phyloP scores from a whole-genome alignment of 1,140 invertebrate species.

The Drosophila tristis region DNA sequence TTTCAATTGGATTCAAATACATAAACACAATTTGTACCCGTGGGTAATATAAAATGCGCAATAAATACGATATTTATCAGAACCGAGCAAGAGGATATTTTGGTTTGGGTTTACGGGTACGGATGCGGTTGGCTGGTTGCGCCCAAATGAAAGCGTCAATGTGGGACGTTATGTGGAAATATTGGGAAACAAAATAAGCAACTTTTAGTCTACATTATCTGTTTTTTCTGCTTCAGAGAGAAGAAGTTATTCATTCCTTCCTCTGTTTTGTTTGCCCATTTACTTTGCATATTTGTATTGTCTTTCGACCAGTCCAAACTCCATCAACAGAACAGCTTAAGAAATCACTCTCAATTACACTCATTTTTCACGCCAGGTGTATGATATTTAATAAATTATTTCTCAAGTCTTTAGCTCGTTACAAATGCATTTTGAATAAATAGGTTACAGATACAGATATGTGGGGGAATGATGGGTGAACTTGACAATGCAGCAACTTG shows the following conservation, averaged over 20 bases:
- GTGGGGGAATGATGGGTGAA: slow-evolving; percentile 18
- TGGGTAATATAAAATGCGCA: slow-evolving; percentile 65
- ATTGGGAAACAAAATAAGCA: not conserved
- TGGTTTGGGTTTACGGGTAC: not conserved
- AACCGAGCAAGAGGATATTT: slow-evolving; percentile 5
- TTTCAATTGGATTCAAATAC: slow-evolving; percentile 61
- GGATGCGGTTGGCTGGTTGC: slow-evolving; percentile 1
- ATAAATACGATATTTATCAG: slow-evolving; percentile 52
- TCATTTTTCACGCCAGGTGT: slow-evolving; percentile 27
- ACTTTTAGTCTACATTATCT: no score
- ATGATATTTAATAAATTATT: slow-evolving; percentile 30
- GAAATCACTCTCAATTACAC: not conserved
- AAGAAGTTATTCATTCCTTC: no score
- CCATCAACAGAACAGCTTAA: no score
- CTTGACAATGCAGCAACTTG: not conserved
- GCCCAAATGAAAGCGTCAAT: slow-evolving; percentile 37
- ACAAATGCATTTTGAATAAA: slow-evolving; percentile 41
- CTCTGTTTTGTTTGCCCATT: no score
- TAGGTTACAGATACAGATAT: slow-evolving; percentile 1
- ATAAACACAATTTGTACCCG: slow-evolving; percentile 41
- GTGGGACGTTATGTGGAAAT: slow-evolving; percentile 5
- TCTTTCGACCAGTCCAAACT: no score
- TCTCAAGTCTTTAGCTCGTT: slow-evolving; percentile 46
- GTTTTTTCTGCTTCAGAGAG: no score
- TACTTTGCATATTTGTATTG: no score